Base-by-base conservation (phyloP, 2,888 invertebrate genomes). In the Fragum whitleyi region DNA sequence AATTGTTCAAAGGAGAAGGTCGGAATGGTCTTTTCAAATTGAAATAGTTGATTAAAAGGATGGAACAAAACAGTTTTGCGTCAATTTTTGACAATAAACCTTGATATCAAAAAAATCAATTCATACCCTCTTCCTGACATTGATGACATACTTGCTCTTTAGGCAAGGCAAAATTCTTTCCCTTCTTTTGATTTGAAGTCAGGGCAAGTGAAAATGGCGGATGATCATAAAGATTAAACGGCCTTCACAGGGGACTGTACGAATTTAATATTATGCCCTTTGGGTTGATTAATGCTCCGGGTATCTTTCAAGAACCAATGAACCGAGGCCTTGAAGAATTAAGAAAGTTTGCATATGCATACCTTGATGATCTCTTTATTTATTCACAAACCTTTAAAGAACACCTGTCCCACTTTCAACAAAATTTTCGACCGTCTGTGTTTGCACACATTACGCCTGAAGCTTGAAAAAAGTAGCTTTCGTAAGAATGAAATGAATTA, bases 201-300 rank as follows among this genome's bases (percentile, higher is more conserved):
- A 16, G 75, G 81, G 79, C 79, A 86, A 29, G 68, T 86, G 0
- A 14, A 29, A 7, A 69, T 85, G 51, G 39, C 68, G 2, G 57
- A 67, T 32, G n/a, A 39, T 0, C 79, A 81, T 26, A 72, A 59
- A 65, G 75, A 77, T 23, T 82, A 85, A 29, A 78, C 74, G 1
- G 76, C 78, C 0, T 82, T 55, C 75, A 81, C 21, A 51, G 71
- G 36, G 77, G 77, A 5, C 47, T 83, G 0, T 79, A 62, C 28
- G 68, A 81, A 21, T 84, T 81, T 36, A 71, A 71, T 23, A 69
- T 51, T 0, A 79, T 79, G 68, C 73, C 78, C 1, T 79, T 82
- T 62, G 79, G 79, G 0, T 21, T 79, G 11, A 23, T 61, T 1
- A 81, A 77, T 51, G 81, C 79, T 0, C 85, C 79, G n/a, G 39